Base-by-base conservation (phyloP, 2,888 invertebrate genomes). In the Tridacna gigas region DNA sequence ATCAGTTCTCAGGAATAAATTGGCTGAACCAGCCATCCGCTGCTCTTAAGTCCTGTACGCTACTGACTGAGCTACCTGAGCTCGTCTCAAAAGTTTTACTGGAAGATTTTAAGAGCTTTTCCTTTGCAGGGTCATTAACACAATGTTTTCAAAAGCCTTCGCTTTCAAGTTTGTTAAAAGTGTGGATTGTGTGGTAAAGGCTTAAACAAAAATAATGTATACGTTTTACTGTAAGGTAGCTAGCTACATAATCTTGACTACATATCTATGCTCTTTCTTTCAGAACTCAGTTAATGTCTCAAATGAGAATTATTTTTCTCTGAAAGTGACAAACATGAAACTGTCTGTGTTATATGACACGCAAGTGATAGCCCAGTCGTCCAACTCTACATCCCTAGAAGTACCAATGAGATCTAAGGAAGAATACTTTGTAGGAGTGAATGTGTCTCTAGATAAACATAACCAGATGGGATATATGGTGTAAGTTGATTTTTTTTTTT, bases 281-380 rank as follows among this genome's bases (percentile, higher is more conserved):
- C 91, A 95, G 95, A 94, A 95, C 87, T 80, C 80, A n/a, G 92
- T 94, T 79, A 94, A 94, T 86, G 90, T 95, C 48, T 91, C 92
- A 18, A 95, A 95, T 86, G 88, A 90, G 73, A 95, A 95, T 88
- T 95, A 93, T 88, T 92, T 94, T 74, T 83, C 92, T 7, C 92
- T 95, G n/a, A 88, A 86, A 71, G 90, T 94, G 25, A 89, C 90
- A 1, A 91, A 88, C 26, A 88, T 90, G 11, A 84, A 87, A 25
- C 91, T 93, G 90, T 77, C 88, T 12, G 90, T 91, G 2, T 75
- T 92, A 56, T 92, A 92, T 81, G 91, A 92, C 47, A 90, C 90
- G 45, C 90, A 91, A 74, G 85, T 92, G n/a, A 82, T 93, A 13
- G 84, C 89, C 11, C 77, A 86, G 13, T 84, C 89, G 5, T 82